A percentile compares a stretch with the other conserved stretches of the same genome.
These are phyloP conservation scores for Philopedon plagiatum DNA, from an alignment of 2,888 invertebrate genomes.

Conservation along the genomic window DNA sequence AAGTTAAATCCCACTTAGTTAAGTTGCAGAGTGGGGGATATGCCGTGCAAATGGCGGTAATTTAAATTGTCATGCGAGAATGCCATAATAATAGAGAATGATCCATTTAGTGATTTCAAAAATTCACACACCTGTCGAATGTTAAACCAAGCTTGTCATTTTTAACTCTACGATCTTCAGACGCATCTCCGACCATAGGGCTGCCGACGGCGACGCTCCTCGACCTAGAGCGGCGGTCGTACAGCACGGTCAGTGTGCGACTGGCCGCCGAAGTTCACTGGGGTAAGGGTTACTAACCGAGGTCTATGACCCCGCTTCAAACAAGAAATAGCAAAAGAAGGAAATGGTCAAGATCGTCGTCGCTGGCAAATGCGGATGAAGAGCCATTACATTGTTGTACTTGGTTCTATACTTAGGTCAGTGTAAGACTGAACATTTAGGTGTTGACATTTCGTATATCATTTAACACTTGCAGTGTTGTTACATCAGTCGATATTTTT, in stretches of 20 bases:
- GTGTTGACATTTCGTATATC: too few species aligned
- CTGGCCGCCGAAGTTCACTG: slow-evolving; percentile 68
- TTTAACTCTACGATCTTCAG: too few species aligned
- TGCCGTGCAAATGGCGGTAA: too few species aligned
- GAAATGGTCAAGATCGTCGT: slow-evolving; percentile 53
- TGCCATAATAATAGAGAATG: too few species aligned
- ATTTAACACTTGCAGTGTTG: too few species aligned
- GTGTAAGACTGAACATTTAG: too few species aligned
- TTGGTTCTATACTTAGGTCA: slow-evolving; percentile 2
- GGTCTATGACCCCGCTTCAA: slow-evolving; percentile 61
- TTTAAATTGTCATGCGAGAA: too few species aligned
- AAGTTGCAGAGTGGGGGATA: too few species aligned
- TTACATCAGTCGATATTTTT: too few species aligned
- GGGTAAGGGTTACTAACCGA: slow-evolving; percentile 70
- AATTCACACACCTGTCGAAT: too few species aligned
- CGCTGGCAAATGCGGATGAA: slow-evolving; percentile 1
- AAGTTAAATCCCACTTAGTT: too few species aligned
- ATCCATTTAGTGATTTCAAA: neutral
- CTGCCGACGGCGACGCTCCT: slow-evolving; percentile 39
- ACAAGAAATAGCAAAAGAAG: slow-evolving; percentile 39
- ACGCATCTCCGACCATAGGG: slow-evolving; percentile 37
- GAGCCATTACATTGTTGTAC: slow-evolving; percentile 12
- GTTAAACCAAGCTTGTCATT: neutral
- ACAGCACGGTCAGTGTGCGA: slow-evolving; percentile 68
- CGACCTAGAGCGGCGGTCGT: slow-evolving; percentile 63